phyloP scores from a whole-genome alignment of 2,113 vertebrate genomes.

The Cynocephalus volans region DNA sequence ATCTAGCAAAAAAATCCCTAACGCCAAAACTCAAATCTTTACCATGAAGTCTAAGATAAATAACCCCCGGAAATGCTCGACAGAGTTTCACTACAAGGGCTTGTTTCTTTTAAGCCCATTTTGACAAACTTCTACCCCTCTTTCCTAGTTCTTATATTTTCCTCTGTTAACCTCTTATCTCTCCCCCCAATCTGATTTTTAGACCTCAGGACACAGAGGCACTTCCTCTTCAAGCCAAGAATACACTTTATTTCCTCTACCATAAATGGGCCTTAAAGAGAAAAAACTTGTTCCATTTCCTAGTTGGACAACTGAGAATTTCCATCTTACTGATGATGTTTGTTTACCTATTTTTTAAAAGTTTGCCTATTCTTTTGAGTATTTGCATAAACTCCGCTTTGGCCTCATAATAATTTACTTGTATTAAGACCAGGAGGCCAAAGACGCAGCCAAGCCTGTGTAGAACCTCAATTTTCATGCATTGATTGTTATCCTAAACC shows the following conservation, averaged over 20 bases:
- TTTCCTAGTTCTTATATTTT: slow-evolving; percentile 41
- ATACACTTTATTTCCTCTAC: slow-evolving; percentile 52
- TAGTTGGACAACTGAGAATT: slow-evolving; percentile 44
- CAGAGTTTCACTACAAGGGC: neutral
- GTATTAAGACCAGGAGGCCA: slow-evolving; percentile 26
- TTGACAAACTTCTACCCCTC: neutral
- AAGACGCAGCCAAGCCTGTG: neutral
- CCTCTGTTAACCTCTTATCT: neutral
- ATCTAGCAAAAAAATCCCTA: slow-evolving; percentile 24
- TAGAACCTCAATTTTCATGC: slow-evolving; percentile 38
- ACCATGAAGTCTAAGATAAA: slow-evolving; percentile 46
- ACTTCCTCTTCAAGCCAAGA: slow-evolving; percentile 61
- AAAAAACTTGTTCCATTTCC: slow-evolving; percentile 14
- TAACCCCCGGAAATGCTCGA: neutral
- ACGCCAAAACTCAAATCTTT: slow-evolving; percentile 55
- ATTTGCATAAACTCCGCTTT: slow-evolving; percentile 40
- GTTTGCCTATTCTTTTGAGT: neutral
- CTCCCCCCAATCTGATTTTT: neutral
- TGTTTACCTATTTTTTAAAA: slow-evolving; percentile 45
- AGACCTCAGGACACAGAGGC: neutral
- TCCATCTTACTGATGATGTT: slow-evolving; percentile 34
- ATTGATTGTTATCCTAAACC: slow-evolving; percentile 16
- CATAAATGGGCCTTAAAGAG: slow-evolving; percentile 2
- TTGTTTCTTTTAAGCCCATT: slow-evolving; percentile 38
- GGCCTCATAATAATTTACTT: slow-evolving; percentile 16